Percentiles rank a stretch among this genome's conserved stretches.
Conservation (phyloP, 2,888 invertebrate genomes). For the Drosophila neonasuta region DNA sequence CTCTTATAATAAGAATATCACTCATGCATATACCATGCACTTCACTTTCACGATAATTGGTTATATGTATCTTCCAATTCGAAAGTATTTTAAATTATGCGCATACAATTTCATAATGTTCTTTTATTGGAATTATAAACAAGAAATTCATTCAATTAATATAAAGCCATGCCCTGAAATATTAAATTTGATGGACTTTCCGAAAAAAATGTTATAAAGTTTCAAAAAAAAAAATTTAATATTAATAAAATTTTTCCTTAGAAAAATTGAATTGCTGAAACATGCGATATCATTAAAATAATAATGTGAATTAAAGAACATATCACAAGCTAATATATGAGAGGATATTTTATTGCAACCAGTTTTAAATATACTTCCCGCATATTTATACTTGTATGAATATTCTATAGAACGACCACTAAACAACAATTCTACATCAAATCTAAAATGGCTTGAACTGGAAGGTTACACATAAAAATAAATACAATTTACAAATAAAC, state of each 20-base stretch:
- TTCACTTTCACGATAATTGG: no score
- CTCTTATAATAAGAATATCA: no score
- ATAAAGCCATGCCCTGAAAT: not conserved
- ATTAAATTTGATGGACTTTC: constrained; percentile 1
- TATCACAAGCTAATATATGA: constrained; percentile 57
- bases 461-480: constrained; percentile 58
- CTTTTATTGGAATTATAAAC: not conserved
- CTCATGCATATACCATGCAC: no score
- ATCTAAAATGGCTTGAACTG: constrained; percentile 21
- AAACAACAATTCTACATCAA: constrained; percentile 43
- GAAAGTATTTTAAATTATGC: no score
- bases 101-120: not conserved
- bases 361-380: constrained; percentile 68
- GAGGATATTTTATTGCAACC: constrained; percentile 79
- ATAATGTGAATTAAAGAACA: not conserved
- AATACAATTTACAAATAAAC: constrained; percentile 44
- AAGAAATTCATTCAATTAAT: not conserved
- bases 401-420: constrained; percentile 37
- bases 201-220: not conserved
- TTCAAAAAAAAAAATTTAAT: not conserved
- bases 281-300: not conserved
- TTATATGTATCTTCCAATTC: no score
- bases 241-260: no score
- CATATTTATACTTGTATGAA: constrained; percentile 52
- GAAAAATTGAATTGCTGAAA: no score